Base-by-base conservation (phyloP, 2,797 vertebrate genomes). In the Tarsius wallacei region DNA sequence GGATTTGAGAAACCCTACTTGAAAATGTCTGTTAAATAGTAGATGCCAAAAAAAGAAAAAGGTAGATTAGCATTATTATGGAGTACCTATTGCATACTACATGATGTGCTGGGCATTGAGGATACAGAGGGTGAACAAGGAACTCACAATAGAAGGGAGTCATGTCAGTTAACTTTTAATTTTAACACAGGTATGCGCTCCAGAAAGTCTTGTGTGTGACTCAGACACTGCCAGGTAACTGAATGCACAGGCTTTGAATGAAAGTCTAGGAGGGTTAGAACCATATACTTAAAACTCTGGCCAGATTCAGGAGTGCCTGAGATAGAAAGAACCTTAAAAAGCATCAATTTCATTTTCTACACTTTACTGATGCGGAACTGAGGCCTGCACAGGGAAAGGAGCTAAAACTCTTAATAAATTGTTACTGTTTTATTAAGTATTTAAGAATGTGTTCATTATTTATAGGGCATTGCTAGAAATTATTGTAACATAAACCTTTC, bases 381-480 rank as follows among this genome's bases (percentile, higher is more conserved):
- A 83, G 70, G n/a, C 26, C 14, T 49, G 49, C 80, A 61, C 22
- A 84, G 78, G 36, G 61, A 21, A 92, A 92, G n/a, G 26, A 64
- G 47, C 59, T 33, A 73, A n/a, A 51, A 66, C 59, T 70, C 19
- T 63, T 49, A 53, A 51, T 80, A 78, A 80, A 82, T 26, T 55
- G 14, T 70, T 74, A 64, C 31, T 31, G 51, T 90, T 93, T 90
- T 86, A 74, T 86, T 42, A 83, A 85, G 55, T 51, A 61, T 93
- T 74, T 77, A 68, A 90, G 55, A 57, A 74, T 36, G 15, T 78
- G 12, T 24, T 85, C 51, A 87, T 76, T 91, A 85, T 80, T 90
- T 88, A 85, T 33, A 87, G 49, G 68, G 31, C 10, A 59, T 22
- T 71, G 51, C 14, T 83, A 80, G 76, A 85, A 96, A 82, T 88